phyloP scores from a whole-genome alignment of 2,797 vertebrate species.

The Alfaro cultratus region DNA sequence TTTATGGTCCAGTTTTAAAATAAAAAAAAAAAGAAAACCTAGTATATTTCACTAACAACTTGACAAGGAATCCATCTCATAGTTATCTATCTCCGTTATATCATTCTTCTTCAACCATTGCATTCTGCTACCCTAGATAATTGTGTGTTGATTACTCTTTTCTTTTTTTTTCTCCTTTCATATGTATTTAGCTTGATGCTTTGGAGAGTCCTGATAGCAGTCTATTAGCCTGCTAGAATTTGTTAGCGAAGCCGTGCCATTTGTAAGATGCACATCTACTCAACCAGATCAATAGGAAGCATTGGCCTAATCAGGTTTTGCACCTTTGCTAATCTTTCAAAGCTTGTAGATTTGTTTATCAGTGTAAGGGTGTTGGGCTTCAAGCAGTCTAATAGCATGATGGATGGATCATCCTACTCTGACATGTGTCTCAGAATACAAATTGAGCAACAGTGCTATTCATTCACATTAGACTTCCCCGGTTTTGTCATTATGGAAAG shows the following conservation, averaged over 20 bases:
- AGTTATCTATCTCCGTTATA: constrained; percentile 19
- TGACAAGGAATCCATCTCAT: constrained; percentile 58
- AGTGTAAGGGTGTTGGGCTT: constrained; percentile 7
- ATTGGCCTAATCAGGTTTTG: constrained; percentile 73
- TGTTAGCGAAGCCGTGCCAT: constrained; percentile 65
- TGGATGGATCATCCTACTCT: constrained; percentile 50
- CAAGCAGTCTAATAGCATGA: constrained; percentile 58
- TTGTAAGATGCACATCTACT: constrained; percentile 70
- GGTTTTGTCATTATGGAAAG: constrained; percentile 24
- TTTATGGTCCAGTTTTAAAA: constrained; percentile 67
- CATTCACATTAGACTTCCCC: constrained; percentile 56
- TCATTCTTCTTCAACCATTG: constrained; percentile 56
- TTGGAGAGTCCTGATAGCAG: constrained; percentile 56
- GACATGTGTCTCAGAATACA: constrained; percentile 57
- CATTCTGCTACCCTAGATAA: constrained; percentile 63
- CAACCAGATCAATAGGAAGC: constrained; percentile 73
- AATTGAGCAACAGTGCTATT: constrained; percentile 56
- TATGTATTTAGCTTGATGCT: constrained; percentile 63
- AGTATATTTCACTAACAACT: constrained; percentile 59
- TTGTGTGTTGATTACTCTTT: constrained; percentile 59
- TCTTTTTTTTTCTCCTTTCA: constrained; percentile 16
- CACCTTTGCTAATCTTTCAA: constrained; percentile 63
- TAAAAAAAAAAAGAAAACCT: constrained; percentile 21
- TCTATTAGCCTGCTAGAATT: constrained; percentile 73
- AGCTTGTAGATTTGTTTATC: constrained; percentile 30